A percentile compares a stretch with the other conserved stretches of the same genome.
phyloP scores from a whole-genome alignment of 92 coral and sea anemone genomes.

The Epizoanthus ramosus region DNA sequence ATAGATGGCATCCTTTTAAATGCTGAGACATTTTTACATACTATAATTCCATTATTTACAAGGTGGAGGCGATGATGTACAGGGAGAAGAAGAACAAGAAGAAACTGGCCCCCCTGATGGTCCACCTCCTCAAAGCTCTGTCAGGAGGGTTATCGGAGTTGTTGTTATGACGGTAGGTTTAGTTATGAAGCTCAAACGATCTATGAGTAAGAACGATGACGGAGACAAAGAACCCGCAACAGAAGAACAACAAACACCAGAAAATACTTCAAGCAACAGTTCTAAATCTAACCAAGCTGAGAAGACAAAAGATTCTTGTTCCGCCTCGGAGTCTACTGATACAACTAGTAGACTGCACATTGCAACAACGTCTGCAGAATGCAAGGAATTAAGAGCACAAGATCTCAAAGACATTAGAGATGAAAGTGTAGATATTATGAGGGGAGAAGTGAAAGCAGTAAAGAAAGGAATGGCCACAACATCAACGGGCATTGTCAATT shows the following conservation, averaged over 20 bases:
- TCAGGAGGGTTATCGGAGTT: constrained; percentile 72
- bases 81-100: constrained; percentile 32
- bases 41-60: background rate
- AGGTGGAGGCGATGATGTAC: constrained; percentile 58
- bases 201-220: constrained; percentile 44
- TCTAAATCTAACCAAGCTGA: background rate
- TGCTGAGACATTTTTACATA: too few species aligned
- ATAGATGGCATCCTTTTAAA: too few species aligned
- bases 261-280: background rate
- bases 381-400: background rate
- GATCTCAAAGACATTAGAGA: constrained; percentile 15
- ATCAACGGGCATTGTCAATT: constrained; percentile 6
- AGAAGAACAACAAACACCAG: constrained; percentile 7
- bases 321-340: background rate
- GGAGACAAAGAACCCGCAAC: constrained; percentile 29
- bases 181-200: constrained; percentile 60
- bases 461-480: background rate
- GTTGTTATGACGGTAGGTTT: constrained; percentile 67
- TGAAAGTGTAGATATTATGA: constrained; percentile 12
- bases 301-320: background rate
- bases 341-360: background rate
- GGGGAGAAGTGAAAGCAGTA: constrained; percentile 3
- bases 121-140: constrained; percentile 53
- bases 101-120: constrained; percentile 45
- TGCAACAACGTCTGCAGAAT: background rate